phyloP scores from a whole-genome alignment of 2,888 invertebrate genomes.

The Scelioninae gen. 1 region DNA sequence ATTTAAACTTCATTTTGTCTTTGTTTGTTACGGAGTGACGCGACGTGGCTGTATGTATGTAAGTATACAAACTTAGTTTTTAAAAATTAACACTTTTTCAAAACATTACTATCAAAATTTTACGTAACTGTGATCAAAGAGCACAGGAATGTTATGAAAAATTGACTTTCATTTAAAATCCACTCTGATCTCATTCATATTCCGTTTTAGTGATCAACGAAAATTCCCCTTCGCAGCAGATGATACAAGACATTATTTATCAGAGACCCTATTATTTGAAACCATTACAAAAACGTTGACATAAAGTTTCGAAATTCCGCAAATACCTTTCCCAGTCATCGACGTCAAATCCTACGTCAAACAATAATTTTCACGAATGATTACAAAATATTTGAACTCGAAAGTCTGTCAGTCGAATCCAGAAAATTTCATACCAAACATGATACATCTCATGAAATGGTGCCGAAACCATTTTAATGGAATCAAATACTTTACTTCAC shows the following conservation, averaged over 20 bases:
- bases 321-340: background rate
- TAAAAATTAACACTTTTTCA: too few species aligned
- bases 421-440: conserved; percentile 1
- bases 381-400: conserved; percentile 22
- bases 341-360: conserved; percentile 15
- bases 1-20: too few species aligned
- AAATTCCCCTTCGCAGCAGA: too few species aligned
- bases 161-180: too few species aligned
- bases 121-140: too few species aligned
- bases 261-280: background rate
- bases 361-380: conserved; percentile 38
- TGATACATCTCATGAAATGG: conserved; percentile 23
- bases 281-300: background rate
- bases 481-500: conserved; percentile 22
- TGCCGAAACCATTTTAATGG: conserved; percentile 30
- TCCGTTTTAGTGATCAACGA: too few species aligned
- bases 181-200: too few species aligned
- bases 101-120: too few species aligned
- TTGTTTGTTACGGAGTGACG: too few species aligned
- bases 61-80: too few species aligned
- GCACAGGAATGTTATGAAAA: too few species aligned
- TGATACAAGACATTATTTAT: background rate
- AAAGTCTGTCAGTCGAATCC: conserved; percentile 7
- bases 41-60: too few species aligned
- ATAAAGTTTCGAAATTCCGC: conserved; percentile 17